Evolutionary conservation across 2,797 vertebrate species (phyloP), one percentile per base, ranked within the genome.

Genomic region (Champsocephalus gunnari): DNA sequence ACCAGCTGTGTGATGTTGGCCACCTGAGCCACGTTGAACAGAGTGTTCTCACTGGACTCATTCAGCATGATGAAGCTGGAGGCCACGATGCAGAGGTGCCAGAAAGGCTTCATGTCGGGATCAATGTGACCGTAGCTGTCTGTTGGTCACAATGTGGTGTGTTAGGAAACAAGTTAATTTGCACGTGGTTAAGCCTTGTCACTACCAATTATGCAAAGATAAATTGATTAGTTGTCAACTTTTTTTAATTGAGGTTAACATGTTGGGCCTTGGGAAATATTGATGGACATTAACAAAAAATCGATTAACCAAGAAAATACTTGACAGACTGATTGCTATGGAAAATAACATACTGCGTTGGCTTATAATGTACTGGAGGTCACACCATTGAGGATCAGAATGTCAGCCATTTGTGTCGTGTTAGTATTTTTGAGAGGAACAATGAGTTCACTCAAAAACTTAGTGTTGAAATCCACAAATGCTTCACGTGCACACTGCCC

Each of bases 1-100:
- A 98, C 98, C 97, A 95, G 93, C 92, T 99, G 97, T 13, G 94
- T 96, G 87, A 98, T 83, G 2, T 83, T 95, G 86, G 95, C 93
- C 56, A 99, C 92, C 80, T 96, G 95, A 76, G 91, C 94, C 87
- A 98, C 75, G 62, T 96, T 96, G 88, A 95, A 96, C 63, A 94
- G 92, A 0, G 97, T 97, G 63, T 95, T 87, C 85, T 99, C 96
- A 1, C 90, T 98, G 6, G 97, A 98, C 75, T 98, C 95, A 2
- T 94, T 94, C 93, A 98, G 95, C 93, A 95, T 96, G 77, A 98
- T 43, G 0, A 94, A 96, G 85, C 96, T 96, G 66, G 96, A 92
- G 60, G 96, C 97, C 3, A 87, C 95, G 4, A 59, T 77, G 3
- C 94, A 95, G 13, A 99, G 93, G 66, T 94, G 85, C 92, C 79